Evolutionary conservation across 2,797 vertebrate genomes (phyloP).

Genomic region (Garrulus glandarius): DNA sequence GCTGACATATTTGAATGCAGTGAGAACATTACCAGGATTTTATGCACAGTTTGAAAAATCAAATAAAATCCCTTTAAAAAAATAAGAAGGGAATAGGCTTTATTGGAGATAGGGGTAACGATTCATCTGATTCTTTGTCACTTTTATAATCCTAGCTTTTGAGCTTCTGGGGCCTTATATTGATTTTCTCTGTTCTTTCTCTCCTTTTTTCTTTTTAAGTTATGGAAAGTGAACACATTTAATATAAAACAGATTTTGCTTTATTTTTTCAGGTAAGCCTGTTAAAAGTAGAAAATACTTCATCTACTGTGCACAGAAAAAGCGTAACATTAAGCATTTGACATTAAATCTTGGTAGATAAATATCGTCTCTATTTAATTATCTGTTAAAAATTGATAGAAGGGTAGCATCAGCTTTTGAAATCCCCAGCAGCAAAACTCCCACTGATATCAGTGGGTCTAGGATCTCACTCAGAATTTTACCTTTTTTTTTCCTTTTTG

Average conservation of each 20-base stretch:
- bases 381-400: not conserved
- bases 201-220: slow-evolving; percentile 4
- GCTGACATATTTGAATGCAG: not conserved
- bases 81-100: not conserved
- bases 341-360: slow-evolving; percentile 43
- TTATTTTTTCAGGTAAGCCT: slow-evolving; percentile 54
- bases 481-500: not conserved
- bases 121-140: not conserved
- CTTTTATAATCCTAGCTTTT: slow-evolving; percentile 46
- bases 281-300: slow-evolving; percentile 31
- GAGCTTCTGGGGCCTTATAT: slow-evolving; percentile 10
- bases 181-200: slow-evolving; percentile 7
- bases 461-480: not conserved
- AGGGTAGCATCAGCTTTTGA: not conserved
- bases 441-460: not conserved
- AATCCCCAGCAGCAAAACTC: slow-evolving; percentile 1
- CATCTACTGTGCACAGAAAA: slow-evolving; percentile 7
- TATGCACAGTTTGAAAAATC: not conserved
- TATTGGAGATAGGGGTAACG: not conserved
- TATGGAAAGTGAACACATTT: slow-evolving; percentile 27
- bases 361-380: slow-evolving; percentile 42
- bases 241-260: slow-evolving; percentile 60
- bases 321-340: not conserved
- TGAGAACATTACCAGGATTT: not conserved
- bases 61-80: not conserved